Base-by-base conservation (phyloP, 2,113 vertebrate species). In the Megaceryle torquata region DNA sequence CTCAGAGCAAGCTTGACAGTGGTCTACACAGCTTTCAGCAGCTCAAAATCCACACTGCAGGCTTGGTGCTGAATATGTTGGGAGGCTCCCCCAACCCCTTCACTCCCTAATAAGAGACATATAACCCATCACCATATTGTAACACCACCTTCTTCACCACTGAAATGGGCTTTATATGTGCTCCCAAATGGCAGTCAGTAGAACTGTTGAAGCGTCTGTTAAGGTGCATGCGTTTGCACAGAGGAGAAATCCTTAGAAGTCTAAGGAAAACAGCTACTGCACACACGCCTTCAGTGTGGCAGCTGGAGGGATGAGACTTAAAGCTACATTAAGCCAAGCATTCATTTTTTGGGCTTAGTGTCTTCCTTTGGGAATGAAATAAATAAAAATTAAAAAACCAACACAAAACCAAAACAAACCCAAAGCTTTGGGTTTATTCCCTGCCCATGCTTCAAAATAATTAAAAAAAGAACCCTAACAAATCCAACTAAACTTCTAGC, bases 71-170 rank as follows among this genome's bases (percentile, higher is more conserved):
- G 39, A 81, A 46, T 1, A 16, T 33, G 20, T 5, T 57, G 33
- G 46, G n/a, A 80, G 24, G 50, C 37, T 75, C 48, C 68, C 16
- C 28, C 35, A n/a, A 9, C 9, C 37, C 13, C 33, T 51, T 57
- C 22, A 7, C 43, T n/a, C 26, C 35, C 44, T 17, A 39, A 39
- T 2, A 83, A 35, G 19, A 69, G 72, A 78, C 10, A 6, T 28
- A 59, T 63, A 46, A 63, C n/a, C 37, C 74, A 48, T 28, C 0
- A 0, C 22, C 0, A 0, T 59, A 17, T 33, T 4, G 0, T 5
- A 75, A 54, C 43, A 50, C 16, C 41, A 44, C 53, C 25, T 95
- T 63, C 74, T 59, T 21, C 50, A 65, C 11, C 37, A 86, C 9
- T 7, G 5, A 88, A 83, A 78, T 1, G 14, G 22, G 26, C 46